phyloP scores from a whole-genome alignment of 2,113 vertebrate genomes.

The Apodemus sylvaticus region DNA sequence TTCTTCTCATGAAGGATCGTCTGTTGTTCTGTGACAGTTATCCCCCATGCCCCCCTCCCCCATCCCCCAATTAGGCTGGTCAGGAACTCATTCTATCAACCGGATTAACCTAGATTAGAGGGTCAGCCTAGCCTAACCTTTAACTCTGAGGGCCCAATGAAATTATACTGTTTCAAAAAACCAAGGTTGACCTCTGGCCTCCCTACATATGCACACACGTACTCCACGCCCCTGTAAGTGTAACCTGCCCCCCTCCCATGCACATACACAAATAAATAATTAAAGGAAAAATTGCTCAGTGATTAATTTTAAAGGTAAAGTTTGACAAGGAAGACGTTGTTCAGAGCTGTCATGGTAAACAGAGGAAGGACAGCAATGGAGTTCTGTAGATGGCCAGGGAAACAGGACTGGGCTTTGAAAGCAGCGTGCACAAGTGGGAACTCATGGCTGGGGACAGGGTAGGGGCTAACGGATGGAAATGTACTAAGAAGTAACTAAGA shows the following conservation, averaged over 20 bases:
- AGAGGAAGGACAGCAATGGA: background rate
- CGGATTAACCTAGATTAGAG: background rate
- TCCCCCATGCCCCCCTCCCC: too few relatives aligned
- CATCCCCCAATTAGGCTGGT: too few relatives aligned
- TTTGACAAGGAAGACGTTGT: background rate
- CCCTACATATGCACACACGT: background rate
- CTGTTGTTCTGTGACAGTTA: background rate
- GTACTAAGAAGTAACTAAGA: background rate
- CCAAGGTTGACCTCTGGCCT: background rate
- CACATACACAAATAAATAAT: background rate
- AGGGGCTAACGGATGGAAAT: background rate
- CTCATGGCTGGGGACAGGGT: background rate
- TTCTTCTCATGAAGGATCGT: background rate
- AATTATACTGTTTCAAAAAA: background rate
- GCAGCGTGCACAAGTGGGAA: background rate
- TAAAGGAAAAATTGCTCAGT: background rate
- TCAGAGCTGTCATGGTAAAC: background rate
- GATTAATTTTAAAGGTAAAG: background rate
- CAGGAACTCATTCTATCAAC: background rate
- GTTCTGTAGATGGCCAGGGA: background rate
- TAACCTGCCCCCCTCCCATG: background rate
- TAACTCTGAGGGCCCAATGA: background rate
- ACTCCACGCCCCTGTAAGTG: too few relatives aligned
- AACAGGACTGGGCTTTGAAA: background rate
- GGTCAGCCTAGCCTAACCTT: background rate